phyloP scores from a whole-genome alignment of 2,888 invertebrate species.

The Fragum fragum region DNA sequence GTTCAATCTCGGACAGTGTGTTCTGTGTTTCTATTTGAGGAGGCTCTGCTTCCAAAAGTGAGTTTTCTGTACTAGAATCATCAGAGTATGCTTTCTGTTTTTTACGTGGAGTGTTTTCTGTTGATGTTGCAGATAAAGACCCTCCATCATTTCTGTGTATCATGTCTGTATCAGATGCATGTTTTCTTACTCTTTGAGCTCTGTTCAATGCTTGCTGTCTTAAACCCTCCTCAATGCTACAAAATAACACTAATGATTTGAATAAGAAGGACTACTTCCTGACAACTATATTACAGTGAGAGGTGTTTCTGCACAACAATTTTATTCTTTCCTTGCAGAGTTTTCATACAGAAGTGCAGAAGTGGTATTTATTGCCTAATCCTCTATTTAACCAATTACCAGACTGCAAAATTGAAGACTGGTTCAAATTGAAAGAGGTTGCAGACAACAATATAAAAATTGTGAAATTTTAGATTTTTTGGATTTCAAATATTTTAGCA shows the following conservation, averaged over 20 bases:
- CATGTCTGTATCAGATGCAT: slow-evolving; percentile 75
- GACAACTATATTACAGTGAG: no score
- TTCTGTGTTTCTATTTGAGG: slow-evolving; percentile 56
- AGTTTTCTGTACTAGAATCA: slow-evolving; percentile 83
- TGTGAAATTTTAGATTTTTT: no score
- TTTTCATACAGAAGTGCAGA: no score
- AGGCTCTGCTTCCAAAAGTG: slow-evolving; percentile 70
- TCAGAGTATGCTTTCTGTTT: slow-evolving; percentile 79
- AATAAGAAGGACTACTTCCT: no score
- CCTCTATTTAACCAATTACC: no score
- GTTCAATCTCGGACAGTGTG: slow-evolving; percentile 94
- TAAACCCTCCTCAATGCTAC: slow-evolving; percentile 97
- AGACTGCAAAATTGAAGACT: no score
- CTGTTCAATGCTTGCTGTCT: slow-evolving; percentile 89
- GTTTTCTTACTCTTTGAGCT: slow-evolving; percentile 85
- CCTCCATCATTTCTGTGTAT: slow-evolving; percentile 62
- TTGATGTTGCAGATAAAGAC: slow-evolving; percentile 73
- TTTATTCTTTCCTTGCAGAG: no score
- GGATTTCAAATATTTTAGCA: no score
- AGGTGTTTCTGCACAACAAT: no score
- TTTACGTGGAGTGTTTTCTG: slow-evolving; percentile 79
- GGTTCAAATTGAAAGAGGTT: no score
- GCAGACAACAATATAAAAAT: no score
- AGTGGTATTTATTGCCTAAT: no score
- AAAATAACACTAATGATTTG: slow-evolving; percentile 20